Evolutionary conservation across 2,797 vertebrate species (phyloP).

Genomic region (Paramormyrops hopkinsi): DNA sequence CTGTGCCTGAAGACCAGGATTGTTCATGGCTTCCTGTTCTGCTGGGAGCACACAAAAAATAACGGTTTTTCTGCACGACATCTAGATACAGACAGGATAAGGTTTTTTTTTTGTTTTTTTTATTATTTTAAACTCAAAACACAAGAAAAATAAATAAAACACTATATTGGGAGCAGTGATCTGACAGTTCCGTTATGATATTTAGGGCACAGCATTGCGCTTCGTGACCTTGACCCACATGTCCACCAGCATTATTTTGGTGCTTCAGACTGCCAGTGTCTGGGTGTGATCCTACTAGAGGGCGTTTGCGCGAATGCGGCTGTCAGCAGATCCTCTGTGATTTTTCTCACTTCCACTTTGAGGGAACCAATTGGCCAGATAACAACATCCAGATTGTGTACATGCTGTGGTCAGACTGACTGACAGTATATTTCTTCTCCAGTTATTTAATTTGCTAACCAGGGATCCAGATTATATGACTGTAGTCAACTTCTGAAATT

Average conservation of each 20-base stretch:
- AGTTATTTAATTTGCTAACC: neutral
- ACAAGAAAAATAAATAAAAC: neutral
- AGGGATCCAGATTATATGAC: neutral
- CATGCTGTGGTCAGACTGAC: neutral
- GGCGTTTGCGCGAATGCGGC: neutral
- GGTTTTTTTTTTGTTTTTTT: neutral
- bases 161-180: neutral
- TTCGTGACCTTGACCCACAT: neutral
- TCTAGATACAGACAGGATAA: neutral
- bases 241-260: neutral
- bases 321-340: constrained; percentile 4
- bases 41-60: neutral
- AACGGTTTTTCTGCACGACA: neutral
- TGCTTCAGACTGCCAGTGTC: neutral
- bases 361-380: neutral
- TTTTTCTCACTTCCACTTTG: neutral
- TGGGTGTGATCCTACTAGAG: neutral
- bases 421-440: neutral
- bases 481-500: neutral
- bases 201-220: neutral
- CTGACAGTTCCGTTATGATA: neutral
- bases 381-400: neutral
- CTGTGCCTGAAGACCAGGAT: neutral
- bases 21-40: neutral
- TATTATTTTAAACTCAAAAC: neutral